Percentiles rank a stretch among this genome's conserved stretches.
These are phyloP conservation scores for Microplitis deprimator DNA, from an alignment of 2,888 invertebrate genomes.

Conservation along the genomic window DNA sequence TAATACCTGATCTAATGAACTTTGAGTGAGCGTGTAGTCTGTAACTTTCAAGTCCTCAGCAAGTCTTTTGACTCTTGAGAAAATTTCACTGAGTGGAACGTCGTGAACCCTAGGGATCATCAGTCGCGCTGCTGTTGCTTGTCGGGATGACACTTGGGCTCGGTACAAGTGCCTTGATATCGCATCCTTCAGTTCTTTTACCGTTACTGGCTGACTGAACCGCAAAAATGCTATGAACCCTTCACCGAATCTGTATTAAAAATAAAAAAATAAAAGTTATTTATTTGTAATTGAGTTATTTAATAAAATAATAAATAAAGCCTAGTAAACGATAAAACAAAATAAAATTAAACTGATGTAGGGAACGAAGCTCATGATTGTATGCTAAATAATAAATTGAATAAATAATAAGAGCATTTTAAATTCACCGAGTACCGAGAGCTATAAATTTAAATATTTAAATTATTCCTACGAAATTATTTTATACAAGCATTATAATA, in stretches of 20 bases:
- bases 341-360: slow-evolving; percentile 5
- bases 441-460: slow-evolving; percentile 30
- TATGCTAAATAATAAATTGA: too few species aligned
- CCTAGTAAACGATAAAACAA: not conserved
- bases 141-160: slow-evolving; percentile 71
- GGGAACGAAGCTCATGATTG: not conserved
- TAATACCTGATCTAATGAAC: slow-evolving; percentile 75
- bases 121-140: slow-evolving; percentile 72
- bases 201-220: slow-evolving; percentile 60
- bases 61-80: slow-evolving; percentile 72
- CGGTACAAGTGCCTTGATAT: slow-evolving; percentile 66
- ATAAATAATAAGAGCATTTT: slow-evolving; percentile 5
- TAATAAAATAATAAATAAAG: too few species aligned
- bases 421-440: slow-evolving; percentile 23
- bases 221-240: slow-evolving; percentile 74
- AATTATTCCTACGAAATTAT: not conserved
- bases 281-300: not conserved
- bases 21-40: slow-evolving; percentile 76
- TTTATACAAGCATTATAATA: not conserved
- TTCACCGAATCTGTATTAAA: slow-evolving; percentile 73
- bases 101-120: slow-evolving; percentile 71
- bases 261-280: slow-evolving; percentile 34
- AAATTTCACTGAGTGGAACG: slow-evolving; percentile 72
- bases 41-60: slow-evolving; percentile 73
- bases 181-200: slow-evolving; percentile 64